A percentile compares a stretch with the other conserved stretches of the same genome.
Conservation (phyloP, 2,797 vertebrate genomes). For the Pseudotriccus pelzelni region DNA sequence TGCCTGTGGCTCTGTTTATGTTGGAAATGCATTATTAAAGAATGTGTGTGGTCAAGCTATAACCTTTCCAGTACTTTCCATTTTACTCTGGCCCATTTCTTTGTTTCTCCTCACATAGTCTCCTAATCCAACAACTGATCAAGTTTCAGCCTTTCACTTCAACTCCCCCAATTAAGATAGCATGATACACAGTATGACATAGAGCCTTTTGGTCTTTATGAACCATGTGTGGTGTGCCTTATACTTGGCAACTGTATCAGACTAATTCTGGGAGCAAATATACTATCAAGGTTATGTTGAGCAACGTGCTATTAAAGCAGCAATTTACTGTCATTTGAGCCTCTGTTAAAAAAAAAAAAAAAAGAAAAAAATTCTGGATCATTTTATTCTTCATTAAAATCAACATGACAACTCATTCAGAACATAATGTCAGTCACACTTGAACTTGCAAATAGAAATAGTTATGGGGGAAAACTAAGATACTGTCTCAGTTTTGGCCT, state of each 20-base stretch:
- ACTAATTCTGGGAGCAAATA: constrained; percentile 8
- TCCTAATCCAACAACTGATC: constrained; percentile 51
- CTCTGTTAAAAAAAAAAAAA: not conserved
- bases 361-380: not conserved
- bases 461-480: not conserved
- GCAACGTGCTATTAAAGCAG: not conserved
- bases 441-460: not conserved
- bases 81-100: constrained; percentile 50
- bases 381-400: constrained; percentile 1
- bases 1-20: constrained; percentile 64
- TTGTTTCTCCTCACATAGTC: constrained; percentile 57
- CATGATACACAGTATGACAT: not conserved
- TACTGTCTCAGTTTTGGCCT: not conserved
- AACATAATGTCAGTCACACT: not conserved
- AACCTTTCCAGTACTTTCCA: constrained; percentile 36
- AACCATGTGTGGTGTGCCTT: not conserved
- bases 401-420: not conserved
- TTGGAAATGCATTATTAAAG: constrained; percentile 67
- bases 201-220: not conserved
- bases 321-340: not conserved
- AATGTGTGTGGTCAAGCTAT: constrained; percentile 66
- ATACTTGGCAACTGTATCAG: not conserved
- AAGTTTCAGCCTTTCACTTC: constrained; percentile 52
- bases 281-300: not conserved
- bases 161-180: constrained; percentile 31